Percentiles rank a stretch among this genome's conserved stretches.
These are phyloP conservation scores for Ceratoteleas bidentatus DNA, from an alignment of 1,140 invertebrate genomes.

Conservation along the genomic window DNA sequence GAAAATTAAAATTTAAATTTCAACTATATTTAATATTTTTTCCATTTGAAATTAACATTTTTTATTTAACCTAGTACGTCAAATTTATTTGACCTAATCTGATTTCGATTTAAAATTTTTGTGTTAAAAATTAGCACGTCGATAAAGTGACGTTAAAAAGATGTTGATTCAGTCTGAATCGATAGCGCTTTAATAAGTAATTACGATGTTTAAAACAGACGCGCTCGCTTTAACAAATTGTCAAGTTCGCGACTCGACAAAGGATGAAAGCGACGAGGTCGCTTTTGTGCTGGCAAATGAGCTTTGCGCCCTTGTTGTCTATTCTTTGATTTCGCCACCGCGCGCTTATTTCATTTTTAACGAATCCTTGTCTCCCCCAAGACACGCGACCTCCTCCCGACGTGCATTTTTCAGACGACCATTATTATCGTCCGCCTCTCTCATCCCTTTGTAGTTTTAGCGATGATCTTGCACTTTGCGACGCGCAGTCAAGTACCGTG, in stretches of 20 bases:
- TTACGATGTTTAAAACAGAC: slow-evolving; percentile 40
- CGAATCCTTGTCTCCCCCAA: slow-evolving; percentile 33
- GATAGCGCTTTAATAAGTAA: slow-evolving; percentile 23
- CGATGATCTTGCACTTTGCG: too few relatives aligned
- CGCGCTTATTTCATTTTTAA: slow-evolving; percentile 27
- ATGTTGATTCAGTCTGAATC: slow-evolving; percentile 13
- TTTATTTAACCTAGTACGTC: too few relatives aligned
- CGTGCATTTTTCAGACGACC: slow-evolving; percentile 29
- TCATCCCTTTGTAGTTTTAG: too few relatives aligned
- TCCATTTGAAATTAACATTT: too few relatives aligned
- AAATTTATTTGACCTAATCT: too few relatives aligned
- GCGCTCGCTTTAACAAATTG: slow-evolving; percentile 43
- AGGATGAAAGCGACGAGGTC: slow-evolving; percentile 39
- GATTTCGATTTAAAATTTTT: neutral
- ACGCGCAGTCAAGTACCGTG: too few relatives aligned
- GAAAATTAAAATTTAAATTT: too few relatives aligned
- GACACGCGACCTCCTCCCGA: slow-evolving; percentile 27
- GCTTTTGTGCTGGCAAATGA: slow-evolving; percentile 41
- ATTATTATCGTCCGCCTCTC: slow-evolving; percentile 7
- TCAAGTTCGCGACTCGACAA: slow-evolving; percentile 23
- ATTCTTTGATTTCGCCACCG: slow-evolving; percentile 31
- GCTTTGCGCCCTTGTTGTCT: slow-evolving; percentile 31
- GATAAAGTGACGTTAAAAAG: slow-evolving; percentile 4
- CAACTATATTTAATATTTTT: too few relatives aligned
- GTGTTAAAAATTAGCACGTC: neutral